Evolutionary conservation across 2,888 invertebrate genomes (phyloP).

Genomic region (Pogonocherus hispidulus): DNA sequence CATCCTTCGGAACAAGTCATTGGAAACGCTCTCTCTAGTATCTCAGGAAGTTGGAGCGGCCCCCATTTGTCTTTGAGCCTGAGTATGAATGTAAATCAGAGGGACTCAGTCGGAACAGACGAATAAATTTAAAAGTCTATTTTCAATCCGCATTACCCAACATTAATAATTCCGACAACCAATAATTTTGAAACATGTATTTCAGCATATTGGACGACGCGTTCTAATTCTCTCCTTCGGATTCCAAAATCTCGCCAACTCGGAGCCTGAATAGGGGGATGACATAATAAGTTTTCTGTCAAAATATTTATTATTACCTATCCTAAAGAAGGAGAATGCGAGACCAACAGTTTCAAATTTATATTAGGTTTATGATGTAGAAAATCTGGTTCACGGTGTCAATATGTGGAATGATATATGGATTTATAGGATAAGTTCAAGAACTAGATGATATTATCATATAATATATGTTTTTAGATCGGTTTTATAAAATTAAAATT

Average conservation of each 20-base stretch:
- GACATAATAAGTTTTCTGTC: background rate
- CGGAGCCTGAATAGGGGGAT: background rate
- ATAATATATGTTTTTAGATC: no score
- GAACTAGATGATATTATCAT: no score
- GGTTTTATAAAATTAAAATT: no score
- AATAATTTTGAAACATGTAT: constrained; percentile 64
- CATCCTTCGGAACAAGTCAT: constrained; percentile 43
- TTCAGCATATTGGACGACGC: constrained; percentile 61
- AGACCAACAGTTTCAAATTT: background rate
- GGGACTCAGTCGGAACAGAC: constrained; percentile 60
- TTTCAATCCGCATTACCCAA: constrained; percentile 64
- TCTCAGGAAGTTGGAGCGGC: constrained; percentile 40
- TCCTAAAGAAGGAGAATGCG: background rate
- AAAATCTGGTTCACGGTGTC: background rate
- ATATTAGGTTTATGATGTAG: background rate
- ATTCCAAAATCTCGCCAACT: constrained; percentile 48
- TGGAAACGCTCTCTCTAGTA: constrained; percentile 39
- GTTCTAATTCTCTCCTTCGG: constrained; percentile 55
- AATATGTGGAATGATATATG: background rate
- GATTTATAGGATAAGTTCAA: background rate
- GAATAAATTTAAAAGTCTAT: constrained; percentile 66
- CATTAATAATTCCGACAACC: constrained; percentile 65
- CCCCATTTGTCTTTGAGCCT: constrained; percentile 59
- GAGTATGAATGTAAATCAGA: constrained; percentile 60
- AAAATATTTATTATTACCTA: background rate